phyloP scores from a whole-genome alignment of 2,888 invertebrate genomes.

The Amorpha juglandis region DNA sequence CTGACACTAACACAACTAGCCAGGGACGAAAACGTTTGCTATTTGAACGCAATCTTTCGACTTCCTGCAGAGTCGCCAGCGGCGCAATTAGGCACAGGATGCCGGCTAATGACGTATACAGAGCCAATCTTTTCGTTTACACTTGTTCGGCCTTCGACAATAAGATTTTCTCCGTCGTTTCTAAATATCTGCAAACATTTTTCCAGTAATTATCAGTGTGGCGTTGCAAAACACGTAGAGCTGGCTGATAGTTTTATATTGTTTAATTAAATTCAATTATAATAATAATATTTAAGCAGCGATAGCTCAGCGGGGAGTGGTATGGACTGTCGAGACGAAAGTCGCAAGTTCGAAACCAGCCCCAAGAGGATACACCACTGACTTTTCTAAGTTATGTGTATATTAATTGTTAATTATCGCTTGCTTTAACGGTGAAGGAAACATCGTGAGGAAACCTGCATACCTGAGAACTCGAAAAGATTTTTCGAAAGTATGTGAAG shows the following conservation, averaged over 20 bases:
- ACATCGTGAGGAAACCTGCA: too few relatives aligned
- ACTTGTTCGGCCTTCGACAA: constrained; percentile 24
- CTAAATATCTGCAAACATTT: constrained; percentile 27
- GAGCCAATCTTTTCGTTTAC: constrained; percentile 53
- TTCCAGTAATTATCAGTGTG: constrained; percentile 37
- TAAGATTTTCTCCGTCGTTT: constrained; percentile 31
- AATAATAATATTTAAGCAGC: too few relatives aligned
- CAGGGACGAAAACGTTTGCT: constrained; percentile 58
- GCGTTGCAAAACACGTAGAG: not conserved
- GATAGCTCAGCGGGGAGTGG: too few relatives aligned
- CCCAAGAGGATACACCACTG: too few relatives aligned
- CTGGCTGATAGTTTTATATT: not conserved
- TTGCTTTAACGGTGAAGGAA: too few relatives aligned
- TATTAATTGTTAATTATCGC: too few relatives aligned
- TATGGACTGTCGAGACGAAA: too few relatives aligned
- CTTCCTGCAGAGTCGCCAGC: constrained; percentile 74
- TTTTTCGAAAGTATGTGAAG: too few relatives aligned
- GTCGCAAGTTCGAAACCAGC: too few relatives aligned
- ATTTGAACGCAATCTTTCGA: constrained; percentile 79
- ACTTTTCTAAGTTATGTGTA: too few relatives aligned
- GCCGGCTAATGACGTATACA: constrained; percentile 68
- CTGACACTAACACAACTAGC: constrained; percentile 39
- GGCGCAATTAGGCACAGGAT: constrained; percentile 79
- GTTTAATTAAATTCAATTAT: too few relatives aligned
- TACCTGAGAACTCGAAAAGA: too few relatives aligned